Evolutionary conservation across 1,140 invertebrate species (phyloP).

Genomic region (Nixonia krombeini): DNA sequence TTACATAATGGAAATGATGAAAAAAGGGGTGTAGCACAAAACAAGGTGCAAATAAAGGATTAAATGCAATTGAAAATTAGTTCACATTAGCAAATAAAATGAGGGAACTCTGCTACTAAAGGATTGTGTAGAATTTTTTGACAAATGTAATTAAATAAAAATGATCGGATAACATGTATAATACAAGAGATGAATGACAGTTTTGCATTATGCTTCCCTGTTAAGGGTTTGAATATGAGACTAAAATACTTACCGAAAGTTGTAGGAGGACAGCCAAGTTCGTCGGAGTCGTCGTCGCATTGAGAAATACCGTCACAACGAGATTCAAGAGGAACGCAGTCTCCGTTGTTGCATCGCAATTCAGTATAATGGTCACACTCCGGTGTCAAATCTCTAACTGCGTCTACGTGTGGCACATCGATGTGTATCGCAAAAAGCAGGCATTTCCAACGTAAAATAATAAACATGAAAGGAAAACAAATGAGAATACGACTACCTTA

Average conservation of each 20-base stretch:
- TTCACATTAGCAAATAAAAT: no score
- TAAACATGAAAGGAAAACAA: conserved; percentile 28
- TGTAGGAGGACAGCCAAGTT: conserved; percentile 58
- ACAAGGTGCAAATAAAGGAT: no score
- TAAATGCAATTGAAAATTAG: no score
- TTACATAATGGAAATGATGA: conserved; percentile 20
- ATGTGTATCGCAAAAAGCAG: conserved; percentile 9
- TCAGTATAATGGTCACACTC: conserved; percentile 56
- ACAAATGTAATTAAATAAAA: no score
- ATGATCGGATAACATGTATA: no score
- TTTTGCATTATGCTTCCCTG: no score
- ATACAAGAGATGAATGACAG: no score
- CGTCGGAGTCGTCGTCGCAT: conserved; percentile 73
- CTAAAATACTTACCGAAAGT: conserved; percentile 36
- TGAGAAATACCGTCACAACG: conserved; percentile 69
- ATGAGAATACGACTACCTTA: conserved; percentile 5
- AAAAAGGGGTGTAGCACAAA: neutral
- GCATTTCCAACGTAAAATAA: conserved; percentile 19
- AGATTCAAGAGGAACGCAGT: conserved; percentile 71
- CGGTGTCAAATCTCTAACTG: conserved; percentile 10
- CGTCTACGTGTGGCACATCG: conserved; percentile 19
- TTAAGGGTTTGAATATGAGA: neutral
- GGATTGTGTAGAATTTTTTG: no score
- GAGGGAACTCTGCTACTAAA: no score
- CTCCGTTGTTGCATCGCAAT: conserved; percentile 65